Conservation (phyloP, 1,140 invertebrate species). For the Megathymus violae region DNA sequence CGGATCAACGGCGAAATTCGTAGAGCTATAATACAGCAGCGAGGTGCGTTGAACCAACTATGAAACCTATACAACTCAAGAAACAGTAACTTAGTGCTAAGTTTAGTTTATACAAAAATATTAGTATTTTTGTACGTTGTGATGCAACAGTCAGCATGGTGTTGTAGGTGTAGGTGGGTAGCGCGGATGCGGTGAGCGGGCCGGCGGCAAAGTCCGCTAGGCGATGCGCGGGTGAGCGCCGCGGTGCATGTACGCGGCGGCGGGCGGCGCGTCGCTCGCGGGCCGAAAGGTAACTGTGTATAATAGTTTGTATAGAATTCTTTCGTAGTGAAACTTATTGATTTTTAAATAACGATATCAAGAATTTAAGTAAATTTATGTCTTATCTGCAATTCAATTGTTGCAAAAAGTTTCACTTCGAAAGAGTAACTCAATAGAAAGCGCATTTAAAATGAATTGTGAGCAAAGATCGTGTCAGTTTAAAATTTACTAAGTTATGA, state of each 20-base stretch:
- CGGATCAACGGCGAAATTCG: no score
- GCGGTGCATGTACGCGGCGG: slow-evolving; percentile 89
- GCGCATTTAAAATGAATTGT: neutral
- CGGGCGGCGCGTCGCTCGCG: slow-evolving; percentile 88
- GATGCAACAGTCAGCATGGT: slow-evolving; percentile 31
- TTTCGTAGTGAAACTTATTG: neutral
- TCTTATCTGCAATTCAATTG: no score
- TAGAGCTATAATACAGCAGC: no score
- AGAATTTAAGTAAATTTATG: no score
- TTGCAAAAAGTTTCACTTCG: slow-evolving; percentile 10
- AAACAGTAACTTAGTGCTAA: no score
- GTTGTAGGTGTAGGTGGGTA: slow-evolving; percentile 63
- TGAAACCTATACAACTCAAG: no score
- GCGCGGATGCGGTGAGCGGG: slow-evolving; percentile 60
- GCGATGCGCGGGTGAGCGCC: slow-evolving; percentile 60
- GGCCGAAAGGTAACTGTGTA: slow-evolving; percentile 84
- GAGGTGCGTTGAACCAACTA: no score
- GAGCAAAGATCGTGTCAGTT: slow-evolving; percentile 8
- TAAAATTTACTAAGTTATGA: neutral
- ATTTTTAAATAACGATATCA: no score
- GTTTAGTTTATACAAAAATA: no score
- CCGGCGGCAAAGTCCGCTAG: slow-evolving; percentile 45
- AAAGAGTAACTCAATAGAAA: neutral
- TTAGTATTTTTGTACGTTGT: slow-evolving; percentile 2
- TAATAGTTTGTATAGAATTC: no score